Evolutionary conservation across 1,140 invertebrate genomes (phyloP).

Genomic region (Colletes latitarsis): DNA sequence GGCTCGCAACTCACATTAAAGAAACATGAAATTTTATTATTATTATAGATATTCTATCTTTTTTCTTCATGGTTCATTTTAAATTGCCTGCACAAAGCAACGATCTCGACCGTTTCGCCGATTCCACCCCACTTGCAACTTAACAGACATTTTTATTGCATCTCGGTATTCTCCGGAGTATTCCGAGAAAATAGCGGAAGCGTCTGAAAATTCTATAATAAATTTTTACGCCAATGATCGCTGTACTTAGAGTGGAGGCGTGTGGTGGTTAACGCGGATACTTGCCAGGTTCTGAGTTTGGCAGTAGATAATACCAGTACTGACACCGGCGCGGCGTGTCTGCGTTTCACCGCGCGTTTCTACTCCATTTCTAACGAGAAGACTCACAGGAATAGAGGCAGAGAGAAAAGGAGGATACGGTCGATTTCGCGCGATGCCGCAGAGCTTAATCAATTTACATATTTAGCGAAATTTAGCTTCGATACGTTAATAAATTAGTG

Average conservation of each 20-base stretch:
- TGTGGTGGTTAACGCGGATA: background rate
- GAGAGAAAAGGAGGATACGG: background rate
- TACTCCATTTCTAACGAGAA: background rate
- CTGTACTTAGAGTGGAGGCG: background rate
- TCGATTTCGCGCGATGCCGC: slow-evolving; percentile 1
- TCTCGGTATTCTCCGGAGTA: background rate
- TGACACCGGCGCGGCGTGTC: background rate
- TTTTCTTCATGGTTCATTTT: too few species aligned
- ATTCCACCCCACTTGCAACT: too few species aligned
- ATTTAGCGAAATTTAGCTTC: slow-evolving; percentile 43
- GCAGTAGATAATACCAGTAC: background rate
- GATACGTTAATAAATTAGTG: slow-evolving; percentile 53
- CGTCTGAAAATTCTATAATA: background rate
- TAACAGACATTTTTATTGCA: slow-evolving; percentile 14
- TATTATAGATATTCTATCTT: too few species aligned
- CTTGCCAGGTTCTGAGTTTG: background rate
- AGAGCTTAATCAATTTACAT: slow-evolving; percentile 52
- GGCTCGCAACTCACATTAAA: too few species aligned
- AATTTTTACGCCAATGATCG: slow-evolving; percentile 12
- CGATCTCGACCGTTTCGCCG: too few species aligned
- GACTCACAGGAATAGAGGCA: too few species aligned
- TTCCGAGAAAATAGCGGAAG: background rate
- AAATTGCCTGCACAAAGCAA: too few species aligned
- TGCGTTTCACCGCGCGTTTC: background rate
- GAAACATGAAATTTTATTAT: too few species aligned